Base-by-base conservation (phyloP, 2,797 vertebrate species). In the Apogon talboti region DNA sequence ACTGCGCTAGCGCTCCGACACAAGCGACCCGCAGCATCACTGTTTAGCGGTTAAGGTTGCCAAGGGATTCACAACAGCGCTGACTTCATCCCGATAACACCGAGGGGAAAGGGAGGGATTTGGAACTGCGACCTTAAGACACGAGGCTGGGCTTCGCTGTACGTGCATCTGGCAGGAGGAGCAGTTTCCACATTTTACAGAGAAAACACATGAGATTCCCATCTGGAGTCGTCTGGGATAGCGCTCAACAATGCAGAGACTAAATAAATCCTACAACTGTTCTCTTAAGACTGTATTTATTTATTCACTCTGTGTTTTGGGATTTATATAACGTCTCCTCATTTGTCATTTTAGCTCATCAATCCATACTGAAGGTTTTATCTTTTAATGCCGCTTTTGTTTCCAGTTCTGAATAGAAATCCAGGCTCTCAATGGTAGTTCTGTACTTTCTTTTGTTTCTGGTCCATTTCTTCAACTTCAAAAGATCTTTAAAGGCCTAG, bases 61-160 rank as follows among this genome's bases (percentile, higher is more conserved):
- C 82, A 81, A 55, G 83, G 78, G 73, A 77, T 64, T 66, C 72
- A 78, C 74, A 79, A 78, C 81, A 82, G 40, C 3, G 30, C 54
- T 88, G 87, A 90, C 71, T 67, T 85, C 86, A 89, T 64, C 51
- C 48, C 7, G 69, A 71, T 64, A 49, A 65, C 33, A 43, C 45
- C n/a, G 8, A 50, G 28, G 9, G 50, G 54, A 43, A 35, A 47
- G 71, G 69, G 69, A 59, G 66, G 61, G 59, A 64, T 43, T 3
- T 18, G 1, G 46, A 2, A n/a, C 24, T 19, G 37, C 16, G 6
- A 58, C 30, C 51, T 48, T 3, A 35, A 64, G 58, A 79, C 71
- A 68, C 13, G 12, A 49, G 68, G 48, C 54, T 42, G 43, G 5
- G 49, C n/a, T 40, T 45, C 57, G 24, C 51, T 46, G 66, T 44